A percentile compares a stretch with the other conserved stretches of the same genome.
These are phyloP conservation scores for Araneus ventricosus DNA, from an alignment of 1,140 invertebrate species.

Conservation along the genomic window DNA sequence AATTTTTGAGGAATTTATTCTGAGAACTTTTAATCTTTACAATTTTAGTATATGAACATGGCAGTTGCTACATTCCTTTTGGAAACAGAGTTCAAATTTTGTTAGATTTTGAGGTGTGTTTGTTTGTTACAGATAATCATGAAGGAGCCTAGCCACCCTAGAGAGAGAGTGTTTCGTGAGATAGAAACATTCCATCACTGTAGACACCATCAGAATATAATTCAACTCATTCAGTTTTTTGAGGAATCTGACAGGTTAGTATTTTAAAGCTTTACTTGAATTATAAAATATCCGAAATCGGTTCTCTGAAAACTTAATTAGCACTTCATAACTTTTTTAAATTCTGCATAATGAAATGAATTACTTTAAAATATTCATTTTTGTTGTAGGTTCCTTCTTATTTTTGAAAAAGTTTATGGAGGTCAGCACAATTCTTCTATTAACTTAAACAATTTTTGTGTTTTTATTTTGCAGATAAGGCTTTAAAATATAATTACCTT, in stretches of 20 bases:
- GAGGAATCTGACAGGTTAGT: constrained; percentile 90
- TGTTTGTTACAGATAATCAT: constrained; percentile 88
- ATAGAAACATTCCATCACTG: constrained; percentile 99
- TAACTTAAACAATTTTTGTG: background rate
- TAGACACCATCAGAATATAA: constrained; percentile 96
- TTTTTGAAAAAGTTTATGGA: constrained; percentile 98
- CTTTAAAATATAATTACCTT: background rate
- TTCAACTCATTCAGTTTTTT: constrained; percentile 98
- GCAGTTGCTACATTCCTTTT: no score
- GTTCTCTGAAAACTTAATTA: background rate
- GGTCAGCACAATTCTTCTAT: constrained; percentile 83
- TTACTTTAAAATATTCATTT: background rate
- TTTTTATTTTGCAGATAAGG: background rate
- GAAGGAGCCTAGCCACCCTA: constrained; percentile 94
- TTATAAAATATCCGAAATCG: background rate
- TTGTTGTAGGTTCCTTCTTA: constrained; percentile 89
- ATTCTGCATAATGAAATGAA: background rate
- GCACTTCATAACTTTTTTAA: background rate
- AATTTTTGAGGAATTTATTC: no score
- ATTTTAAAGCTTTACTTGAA: background rate
- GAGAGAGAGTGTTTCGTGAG: constrained; percentile 96
- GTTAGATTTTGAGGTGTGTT: background rate
- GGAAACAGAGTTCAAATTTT: background rate
- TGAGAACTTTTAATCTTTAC: no score
- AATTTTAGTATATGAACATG: no score